These are phyloP conservation scores for Caenorhabditis sp. DNA, from an alignment of 2,888 invertebrate species.

Conservation along the genomic window DNA sequence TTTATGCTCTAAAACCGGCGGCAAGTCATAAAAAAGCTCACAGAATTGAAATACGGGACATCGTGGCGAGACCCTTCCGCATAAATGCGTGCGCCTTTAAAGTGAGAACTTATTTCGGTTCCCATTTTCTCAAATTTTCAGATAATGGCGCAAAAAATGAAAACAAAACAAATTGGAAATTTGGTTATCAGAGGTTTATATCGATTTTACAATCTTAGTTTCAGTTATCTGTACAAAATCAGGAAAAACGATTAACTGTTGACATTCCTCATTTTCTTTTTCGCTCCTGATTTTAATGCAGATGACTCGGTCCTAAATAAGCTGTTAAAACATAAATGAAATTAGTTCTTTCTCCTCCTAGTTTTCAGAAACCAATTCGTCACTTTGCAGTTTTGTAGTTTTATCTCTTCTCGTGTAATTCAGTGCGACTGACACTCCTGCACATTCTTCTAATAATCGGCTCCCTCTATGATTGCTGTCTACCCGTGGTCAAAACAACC, in stretches of 20 bases:
- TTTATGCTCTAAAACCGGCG: slow-evolving; percentile 9
- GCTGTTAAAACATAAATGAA: too few species aligned
- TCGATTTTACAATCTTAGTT: too few species aligned
- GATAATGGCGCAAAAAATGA: too few species aligned
- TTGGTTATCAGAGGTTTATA: too few species aligned
- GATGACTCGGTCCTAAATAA: too few species aligned
- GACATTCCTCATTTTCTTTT: too few species aligned
- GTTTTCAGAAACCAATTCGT: neutral
- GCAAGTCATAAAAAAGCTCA: slow-evolving; percentile 2
- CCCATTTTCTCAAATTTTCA: slow-evolving; percentile 18
- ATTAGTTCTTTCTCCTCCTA: too few species aligned
- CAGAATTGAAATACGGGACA: slow-evolving; percentile 30
- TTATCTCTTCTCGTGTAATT: neutral
- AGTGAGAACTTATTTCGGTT: neutral
- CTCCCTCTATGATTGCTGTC: neutral
- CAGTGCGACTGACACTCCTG: neutral
- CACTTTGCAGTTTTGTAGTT: neutral
- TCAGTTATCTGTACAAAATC: too few species aligned
- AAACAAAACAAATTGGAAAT: neutral
- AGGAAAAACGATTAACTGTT: too few species aligned
- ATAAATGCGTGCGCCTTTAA: slow-evolving; percentile 50
- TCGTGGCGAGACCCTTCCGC: slow-evolving; percentile 40
- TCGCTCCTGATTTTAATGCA: too few species aligned
- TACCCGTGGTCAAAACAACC: neutral
- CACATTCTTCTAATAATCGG: too few species aligned